These are phyloP conservation scores for Pyrrhosoma nymphula DNA, from an alignment of 2,888 invertebrate genomes.

Conservation along the genomic window DNA sequence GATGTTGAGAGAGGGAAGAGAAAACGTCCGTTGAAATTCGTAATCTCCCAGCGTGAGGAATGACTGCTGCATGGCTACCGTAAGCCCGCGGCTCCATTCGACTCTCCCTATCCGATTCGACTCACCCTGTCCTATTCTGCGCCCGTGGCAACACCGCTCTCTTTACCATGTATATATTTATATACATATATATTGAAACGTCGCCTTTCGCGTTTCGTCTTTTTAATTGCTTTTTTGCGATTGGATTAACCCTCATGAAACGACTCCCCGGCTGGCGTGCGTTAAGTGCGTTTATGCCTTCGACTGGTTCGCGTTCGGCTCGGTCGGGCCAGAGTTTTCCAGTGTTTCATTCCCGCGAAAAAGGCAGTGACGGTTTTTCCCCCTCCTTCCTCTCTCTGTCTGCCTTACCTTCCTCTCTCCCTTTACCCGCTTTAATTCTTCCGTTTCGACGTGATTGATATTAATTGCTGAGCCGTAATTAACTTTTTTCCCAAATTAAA, in stretches of 20 bases:
- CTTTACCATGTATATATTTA: neutral
- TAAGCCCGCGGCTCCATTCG: conserved; percentile 12
- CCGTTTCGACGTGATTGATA: conserved; percentile 59
- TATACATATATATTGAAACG: conserved; percentile 19
- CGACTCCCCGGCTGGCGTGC: neutral
- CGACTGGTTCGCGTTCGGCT: neutral
- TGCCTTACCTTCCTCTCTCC: neutral
- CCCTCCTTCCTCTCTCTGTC: neutral
- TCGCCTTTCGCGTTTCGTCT: neutral
- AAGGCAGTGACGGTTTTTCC: neutral
- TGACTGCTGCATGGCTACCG: neutral
- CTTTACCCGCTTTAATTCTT: conserved; percentile 10
- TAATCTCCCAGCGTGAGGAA: neutral
- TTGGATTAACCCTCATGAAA: conserved; percentile 50
- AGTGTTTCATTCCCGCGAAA: conserved; percentile 43
- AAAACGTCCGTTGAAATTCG: neutral
- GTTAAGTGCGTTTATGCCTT: neutral
- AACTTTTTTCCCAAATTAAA: conserved; percentile 55
- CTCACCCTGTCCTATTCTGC: neutral
- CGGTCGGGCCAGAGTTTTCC: neutral
- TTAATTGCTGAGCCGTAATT: conserved; percentile 57
- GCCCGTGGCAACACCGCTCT: neutral
- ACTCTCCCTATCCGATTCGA: neutral
- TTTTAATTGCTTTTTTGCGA: conserved; percentile 45
- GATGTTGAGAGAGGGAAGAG: neutral